Evolutionary conservation across 2,113 vertebrate species (phyloP).

Genomic region (Cyanocitta stelleri): DNA sequence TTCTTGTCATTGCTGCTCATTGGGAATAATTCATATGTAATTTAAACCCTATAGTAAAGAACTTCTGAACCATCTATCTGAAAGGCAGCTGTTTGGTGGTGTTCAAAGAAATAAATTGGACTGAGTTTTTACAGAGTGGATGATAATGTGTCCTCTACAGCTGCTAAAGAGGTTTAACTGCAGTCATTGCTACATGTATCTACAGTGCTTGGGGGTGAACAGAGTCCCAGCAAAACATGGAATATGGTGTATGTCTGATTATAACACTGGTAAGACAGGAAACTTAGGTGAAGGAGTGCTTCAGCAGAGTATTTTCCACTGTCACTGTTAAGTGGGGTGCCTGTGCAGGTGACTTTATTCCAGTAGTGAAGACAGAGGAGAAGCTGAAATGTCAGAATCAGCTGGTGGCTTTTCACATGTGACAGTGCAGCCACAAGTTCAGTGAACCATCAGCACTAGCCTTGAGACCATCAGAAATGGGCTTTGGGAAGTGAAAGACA

Average conservation of each 20-base stretch:
- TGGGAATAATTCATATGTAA: background rate
- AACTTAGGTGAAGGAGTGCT: background rate
- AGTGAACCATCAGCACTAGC: background rate
- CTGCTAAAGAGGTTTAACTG: background rate
- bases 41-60: background rate
- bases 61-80: background rate
- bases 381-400: background rate
- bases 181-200: background rate
- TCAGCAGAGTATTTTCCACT: background rate
- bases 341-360: background rate
- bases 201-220: background rate
- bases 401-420: background rate
- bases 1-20: background rate
- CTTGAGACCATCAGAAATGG: background rate
- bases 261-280: background rate
- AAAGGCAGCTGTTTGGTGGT: background rate
- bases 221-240: background rate
- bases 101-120: background rate
- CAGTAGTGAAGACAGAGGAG: background rate
- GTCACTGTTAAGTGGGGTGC: background rate
- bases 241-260: background rate
- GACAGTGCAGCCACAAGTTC: background rate
- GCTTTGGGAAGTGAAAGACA: background rate
- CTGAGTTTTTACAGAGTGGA: background rate
- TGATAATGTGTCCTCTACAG: background rate